Base-by-base conservation (phyloP, 2,113 vertebrate genomes). In the Poeciliopsis occidentalis region DNA sequence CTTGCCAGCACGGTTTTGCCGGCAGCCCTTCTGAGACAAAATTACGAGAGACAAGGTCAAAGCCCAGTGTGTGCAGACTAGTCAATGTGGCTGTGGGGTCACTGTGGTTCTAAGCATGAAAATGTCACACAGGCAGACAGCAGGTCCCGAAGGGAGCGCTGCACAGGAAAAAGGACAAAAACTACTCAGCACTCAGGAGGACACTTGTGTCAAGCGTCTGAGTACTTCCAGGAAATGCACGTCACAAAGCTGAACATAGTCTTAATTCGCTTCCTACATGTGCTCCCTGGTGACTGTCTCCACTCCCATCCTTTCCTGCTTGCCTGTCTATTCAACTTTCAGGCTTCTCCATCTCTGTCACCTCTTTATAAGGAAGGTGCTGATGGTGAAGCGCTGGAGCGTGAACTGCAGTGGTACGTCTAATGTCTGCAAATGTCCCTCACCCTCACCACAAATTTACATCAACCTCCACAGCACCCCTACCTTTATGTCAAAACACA, bases 121-220 rank as follows among this genome's bases (percentile, higher is more conserved):
- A 92, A 93, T 90, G 89, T 94, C 90, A 93, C 73, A 27, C 19
- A 78, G 81, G 84, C n/a, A 26, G 83, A 89, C 78, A 82, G 78
- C 82, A 41, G 75, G 75, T 86, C 87, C 86, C 91, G 64, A 64
- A 24, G 80, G 91, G 66, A 75, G 78, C 64, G 51, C 78, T 26
- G 39, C 31, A 63, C 19, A 77, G 76, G 63, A 72, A 81, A 63
- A 76, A 29, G 71, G 77, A 74, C 44, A 31, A 78, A 57, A 75
- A 41, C 19, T 12, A 68, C 4, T 57, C 75, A 41, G 1, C 63
- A 26, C 30, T 61, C 68, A 68, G 75, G 66, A 67, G 79, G 75
- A 67, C 62, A 73, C 65, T 79, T 39, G 10, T 64, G 77, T 85
- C 75, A 79, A 82, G 73, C 62, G 73, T 80, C 62, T 64, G 66